A percentile compares a stretch with the other conserved stretches of the same genome.
phyloP scores from a whole-genome alignment of 2,113 vertebrate genomes.

The Sturnira hondurensis region DNA sequence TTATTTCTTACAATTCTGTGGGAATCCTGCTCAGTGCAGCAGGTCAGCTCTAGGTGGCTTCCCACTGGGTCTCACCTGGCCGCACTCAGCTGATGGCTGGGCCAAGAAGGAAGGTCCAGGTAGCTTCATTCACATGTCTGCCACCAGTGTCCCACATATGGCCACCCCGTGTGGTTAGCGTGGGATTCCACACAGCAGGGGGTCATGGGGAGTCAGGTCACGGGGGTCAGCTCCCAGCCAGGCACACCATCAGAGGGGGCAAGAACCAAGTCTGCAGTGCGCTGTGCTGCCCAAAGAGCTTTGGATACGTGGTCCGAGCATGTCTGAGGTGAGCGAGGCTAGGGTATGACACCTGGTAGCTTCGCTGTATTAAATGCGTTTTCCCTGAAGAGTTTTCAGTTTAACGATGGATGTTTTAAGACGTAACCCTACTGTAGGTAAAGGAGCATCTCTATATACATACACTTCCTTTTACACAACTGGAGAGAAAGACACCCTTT shows the following conservation, averaged over 20 bases:
- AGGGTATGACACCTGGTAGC: background rate
- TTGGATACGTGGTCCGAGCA: background rate
- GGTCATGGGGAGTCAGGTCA: background rate
- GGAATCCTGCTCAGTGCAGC: background rate
- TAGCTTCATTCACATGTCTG: background rate
- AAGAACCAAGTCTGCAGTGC: background rate
- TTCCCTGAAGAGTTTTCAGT: background rate
- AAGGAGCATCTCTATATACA: background rate
- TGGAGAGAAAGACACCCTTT: background rate
- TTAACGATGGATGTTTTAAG: background rate
- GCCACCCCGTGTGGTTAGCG: background rate
- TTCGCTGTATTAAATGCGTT: background rate
- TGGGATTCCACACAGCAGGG: background rate
- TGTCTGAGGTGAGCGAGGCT: too few relatives aligned
- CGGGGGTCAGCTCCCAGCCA: background rate
- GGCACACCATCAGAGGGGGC: fast-evolving
- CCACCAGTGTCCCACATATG: background rate
- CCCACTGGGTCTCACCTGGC: background rate
- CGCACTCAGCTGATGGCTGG: background rate
- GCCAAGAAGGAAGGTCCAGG: background rate
- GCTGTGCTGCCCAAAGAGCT: background rate
- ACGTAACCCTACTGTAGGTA: background rate
- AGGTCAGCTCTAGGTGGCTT: background rate
- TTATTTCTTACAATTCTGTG: background rate
- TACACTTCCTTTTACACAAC: background rate